phyloP scores from a whole-genome alignment of 2,797 vertebrate species.

The Gouania willdenowi region DNA sequence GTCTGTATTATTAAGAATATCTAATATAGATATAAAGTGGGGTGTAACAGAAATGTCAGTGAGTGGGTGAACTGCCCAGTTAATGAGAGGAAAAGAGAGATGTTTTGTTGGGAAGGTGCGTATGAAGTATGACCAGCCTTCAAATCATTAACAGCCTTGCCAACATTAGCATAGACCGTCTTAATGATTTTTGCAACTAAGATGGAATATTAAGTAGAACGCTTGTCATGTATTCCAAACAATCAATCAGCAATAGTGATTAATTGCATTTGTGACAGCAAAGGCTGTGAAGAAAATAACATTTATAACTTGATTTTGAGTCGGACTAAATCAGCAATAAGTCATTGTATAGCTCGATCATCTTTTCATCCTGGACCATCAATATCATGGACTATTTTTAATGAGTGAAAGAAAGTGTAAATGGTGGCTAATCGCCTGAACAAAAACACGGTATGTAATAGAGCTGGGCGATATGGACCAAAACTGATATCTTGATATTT shows the following conservation, averaged over 20 bases:
- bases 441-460: no score
- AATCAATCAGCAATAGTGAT: conserved; percentile 18
- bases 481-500: no score
- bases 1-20: conserved; percentile 44
- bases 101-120: conserved; percentile 20
- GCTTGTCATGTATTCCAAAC: conserved; percentile 14
- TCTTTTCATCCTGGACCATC: not conserved
- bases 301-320: conserved; percentile 2
- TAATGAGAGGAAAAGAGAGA: conserved; percentile 44
- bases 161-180: conserved; percentile 41
- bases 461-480: no score
- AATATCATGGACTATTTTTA: conserved; percentile 2
- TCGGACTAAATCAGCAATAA: conserved; percentile 7
- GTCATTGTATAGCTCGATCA: conserved; percentile 12
- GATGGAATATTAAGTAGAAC: conserved; percentile 35
- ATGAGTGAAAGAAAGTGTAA: not conserved
- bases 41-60: conserved; percentile 34
- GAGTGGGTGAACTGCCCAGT: conserved; percentile 38
- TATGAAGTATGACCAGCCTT: conserved; percentile 34
- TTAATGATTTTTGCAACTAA: conserved; percentile 43
- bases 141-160: conserved; percentile 38
- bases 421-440: not conserved
- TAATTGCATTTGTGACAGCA: conserved; percentile 12
- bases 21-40: conserved; percentile 22
- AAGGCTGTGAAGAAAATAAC: not conserved